These are phyloP conservation scores for Agrotis clavis DNA, from an alignment of 2,888 invertebrate species.

Conservation along the genomic window DNA sequence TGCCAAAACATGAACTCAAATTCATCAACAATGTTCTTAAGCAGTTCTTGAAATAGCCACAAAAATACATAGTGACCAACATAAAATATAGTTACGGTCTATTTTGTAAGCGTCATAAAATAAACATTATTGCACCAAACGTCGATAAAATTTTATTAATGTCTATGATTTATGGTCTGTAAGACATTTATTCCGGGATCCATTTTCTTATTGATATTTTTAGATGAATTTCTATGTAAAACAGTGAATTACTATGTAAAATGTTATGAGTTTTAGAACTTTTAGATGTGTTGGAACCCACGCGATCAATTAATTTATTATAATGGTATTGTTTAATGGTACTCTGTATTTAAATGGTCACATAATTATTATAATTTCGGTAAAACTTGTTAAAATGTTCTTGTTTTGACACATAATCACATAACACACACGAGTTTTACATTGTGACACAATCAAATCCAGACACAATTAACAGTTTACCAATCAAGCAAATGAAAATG, in stretches of 20 bases:
- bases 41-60: constrained; percentile 40
- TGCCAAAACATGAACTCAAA: too few species aligned
- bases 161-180: constrained; percentile 41
- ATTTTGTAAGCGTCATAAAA: constrained; percentile 47
- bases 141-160: constrained; percentile 31
- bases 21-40: constrained; percentile 16
- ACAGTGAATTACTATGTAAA: too few species aligned
- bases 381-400: neutral
- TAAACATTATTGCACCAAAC: constrained; percentile 6
- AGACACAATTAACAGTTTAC: neutral
- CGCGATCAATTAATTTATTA: neutral
- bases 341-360: neutral
- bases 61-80: constrained; percentile 1
- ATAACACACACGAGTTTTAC: neutral
- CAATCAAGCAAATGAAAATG: neutral
- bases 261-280: neutral
- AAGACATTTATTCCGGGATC: constrained; percentile 12
- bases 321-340: too few species aligned
- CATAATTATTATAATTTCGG: neutral
- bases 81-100: neutral
- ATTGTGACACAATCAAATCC: neutral
- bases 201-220: constrained; percentile 7
- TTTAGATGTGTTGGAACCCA: too few species aligned
- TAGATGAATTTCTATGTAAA: constrained; percentile 15
- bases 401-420: neutral